Evolutionary conservation across 2,797 vertebrate species (phyloP), one percentile per base, ranked within the genome.

Genomic region (Lepilemur ruficaudatus): DNA sequence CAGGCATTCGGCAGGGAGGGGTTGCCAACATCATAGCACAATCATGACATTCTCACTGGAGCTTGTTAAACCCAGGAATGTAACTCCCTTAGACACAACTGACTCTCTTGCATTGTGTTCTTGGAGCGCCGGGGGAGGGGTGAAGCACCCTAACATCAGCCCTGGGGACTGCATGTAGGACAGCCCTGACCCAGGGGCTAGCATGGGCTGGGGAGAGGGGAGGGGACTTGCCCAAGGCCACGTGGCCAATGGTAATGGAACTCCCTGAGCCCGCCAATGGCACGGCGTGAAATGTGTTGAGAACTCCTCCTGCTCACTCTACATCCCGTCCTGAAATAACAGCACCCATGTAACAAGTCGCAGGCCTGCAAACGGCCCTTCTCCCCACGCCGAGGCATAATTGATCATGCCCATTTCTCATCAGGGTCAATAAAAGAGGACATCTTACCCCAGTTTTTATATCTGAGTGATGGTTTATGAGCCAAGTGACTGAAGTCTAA

Each of bases 401-500:
- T 12, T 50, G 88, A 76, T 90, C 92, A 80, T 4, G 35, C 28
- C 78, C 50, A 30, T 90, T 97, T 94, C 48, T 97, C 96, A 96
- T 61, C 0, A 0, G 69, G 89, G 73, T 94, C 97, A 72, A 81
- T 95, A 92, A 91, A 88, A 93, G 69, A 82, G 86, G 94, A 83
- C 89, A 46, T 50, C n/a, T 72, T 78, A 88, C 89, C 94, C 91
- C 80, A 48, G 69, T 75, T 94, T 95, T 96, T 93, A 59, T 93
- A 91, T 87, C 83, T 43, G 57, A 93, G n/a, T 11, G 67, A 73
- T 94, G 41, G 73, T 93, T 97, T 93, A 96, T n/a, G 63, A 87
- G 91, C 61, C 87, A 65, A 70, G 85, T 76, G 87, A 76, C 95
- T 80, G 52, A 94, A 90, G 87, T 88, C 87, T 92, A 92, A 94